Conservation (phyloP, 2,797 vertebrate genomes). For the Pantherophis vulpinus region DNA sequence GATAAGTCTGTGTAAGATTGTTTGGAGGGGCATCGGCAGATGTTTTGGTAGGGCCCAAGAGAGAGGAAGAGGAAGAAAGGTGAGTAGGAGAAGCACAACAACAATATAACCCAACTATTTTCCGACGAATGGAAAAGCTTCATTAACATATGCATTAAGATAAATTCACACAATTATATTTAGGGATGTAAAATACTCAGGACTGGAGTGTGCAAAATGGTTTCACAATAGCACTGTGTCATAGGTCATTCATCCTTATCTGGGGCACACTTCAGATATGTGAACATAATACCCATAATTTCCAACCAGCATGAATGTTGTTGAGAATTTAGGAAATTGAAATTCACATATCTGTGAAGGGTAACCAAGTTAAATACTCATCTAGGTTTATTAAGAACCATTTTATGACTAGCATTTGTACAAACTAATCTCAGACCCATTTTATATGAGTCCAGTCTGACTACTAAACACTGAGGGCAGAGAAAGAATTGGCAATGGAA, state of each 20-base stretch:
- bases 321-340: background rate
- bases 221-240: background rate
- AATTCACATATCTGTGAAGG: background rate
- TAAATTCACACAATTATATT: background rate
- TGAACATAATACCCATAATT: background rate
- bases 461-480: background rate
- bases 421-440: background rate
- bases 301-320: background rate
- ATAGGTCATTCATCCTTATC: background rate
- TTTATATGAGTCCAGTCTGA: background rate
- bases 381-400: background rate
- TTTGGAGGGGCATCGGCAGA: background rate
- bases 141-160: background rate
- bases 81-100: background rate
- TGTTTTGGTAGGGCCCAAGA: background rate
- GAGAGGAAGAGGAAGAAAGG: background rate
- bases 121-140: background rate
- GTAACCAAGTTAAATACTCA: background rate
- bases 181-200: background rate
- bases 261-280: background rate
- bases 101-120: background rate
- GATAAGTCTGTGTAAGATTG: background rate
- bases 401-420: background rate
- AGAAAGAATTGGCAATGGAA: background rate
- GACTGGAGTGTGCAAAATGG: background rate